Base-by-base conservation (phyloP, 2,797 vertebrate species). In the Megaceryle alcyon region DNA sequence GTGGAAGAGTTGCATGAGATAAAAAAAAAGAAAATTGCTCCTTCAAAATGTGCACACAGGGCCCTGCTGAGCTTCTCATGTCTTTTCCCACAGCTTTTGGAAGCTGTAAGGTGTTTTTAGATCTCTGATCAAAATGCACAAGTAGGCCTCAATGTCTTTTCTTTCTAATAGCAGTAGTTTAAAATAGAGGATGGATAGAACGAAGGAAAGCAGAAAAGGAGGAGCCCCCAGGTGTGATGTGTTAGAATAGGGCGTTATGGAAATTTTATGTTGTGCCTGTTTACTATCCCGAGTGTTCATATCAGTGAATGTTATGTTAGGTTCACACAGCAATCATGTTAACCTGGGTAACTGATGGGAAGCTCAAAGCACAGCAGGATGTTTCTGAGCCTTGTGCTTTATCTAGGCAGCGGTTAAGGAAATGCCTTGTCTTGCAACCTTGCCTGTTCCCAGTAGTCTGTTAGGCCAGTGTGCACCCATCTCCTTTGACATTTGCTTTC, bases 81-180 rank as follows among this genome's bases (percentile, higher is more conserved):
- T 51, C 54, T 85, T 35, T 80, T 81, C 72, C 68, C 16, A 56
- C 39, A 86, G 60, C 35, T 88, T 91, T 82, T 76, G 75, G 44
- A 92, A 90, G 54, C 46, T 56, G 33, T 65, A 60, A 73, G 44
- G 12, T 64, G 80, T 93, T 89, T 91, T 85, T 53, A 64, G 23
- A 39, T 88, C n/a, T 64, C 72, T 81, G n/a, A 81, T 86, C 49
- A 85, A 94, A 91, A 90, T 94, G 65, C 53, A 78, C 18, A 68
- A 92, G 79, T 33, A 54, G 26, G 44, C 63, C 76, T 85, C 87
- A 19, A 39, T 86, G 12, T 46, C 28, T 86, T 75, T 75, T 78
- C 23, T 80, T 78, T 85, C 41, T 70, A 57, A 39, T 10, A 89
- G 35, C 35, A 53, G 26, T 66, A 37, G 28, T 77, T 91, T 68